Evolutionary conservation across 1,140 invertebrate species (phyloP), one percentile per base, ranked within the genome.

Genomic region (Temnothorax nylanderi): DNA sequence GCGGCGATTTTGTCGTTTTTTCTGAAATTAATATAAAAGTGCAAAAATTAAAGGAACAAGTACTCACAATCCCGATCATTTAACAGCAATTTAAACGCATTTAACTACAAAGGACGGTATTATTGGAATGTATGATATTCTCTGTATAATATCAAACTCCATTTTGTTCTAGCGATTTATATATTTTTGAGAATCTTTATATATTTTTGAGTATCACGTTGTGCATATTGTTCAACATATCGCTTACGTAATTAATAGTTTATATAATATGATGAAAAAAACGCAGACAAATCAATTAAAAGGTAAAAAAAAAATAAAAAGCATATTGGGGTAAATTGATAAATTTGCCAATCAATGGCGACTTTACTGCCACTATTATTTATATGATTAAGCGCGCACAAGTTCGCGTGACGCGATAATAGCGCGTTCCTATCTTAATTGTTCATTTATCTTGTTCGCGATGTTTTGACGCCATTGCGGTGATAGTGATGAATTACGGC

Each of bases 391-490:
- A 71, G 34, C 26, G 41, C 32, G 34, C 56, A 26, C 16, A 16
- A 21, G 13, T 51, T 49, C 6, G 26, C 21, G 7, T 34, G 44
- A 67, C 49, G 62, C 1, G 51, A 82, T 82, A 82, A 74, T 82
- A 82, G 51, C 77, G 13, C 41, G 49, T 56, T 51, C 21, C 65
- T 56, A 47, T 44, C 7, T 81, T 81, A 71, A 81, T 71, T 49
- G 65, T 60, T 84, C 69, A 84, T 84, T 74, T 75, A 84, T 84
- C 80, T 84, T 75, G 49, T 65, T 88, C 37, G 75, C 44, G 49
- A 74, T 49, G 26, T 26, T 74, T 18, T 41, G 77, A 58, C 11
- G 47, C 13, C 16, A n/a, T 13, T 67, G 85, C 32, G 32, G 62
- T 56, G 64, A 54, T 71, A 44, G 49, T 75, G 51, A 67, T 32